Base-by-base conservation (phyloP, 2,797 vertebrate species). In the Enteromius mattozi region DNA sequence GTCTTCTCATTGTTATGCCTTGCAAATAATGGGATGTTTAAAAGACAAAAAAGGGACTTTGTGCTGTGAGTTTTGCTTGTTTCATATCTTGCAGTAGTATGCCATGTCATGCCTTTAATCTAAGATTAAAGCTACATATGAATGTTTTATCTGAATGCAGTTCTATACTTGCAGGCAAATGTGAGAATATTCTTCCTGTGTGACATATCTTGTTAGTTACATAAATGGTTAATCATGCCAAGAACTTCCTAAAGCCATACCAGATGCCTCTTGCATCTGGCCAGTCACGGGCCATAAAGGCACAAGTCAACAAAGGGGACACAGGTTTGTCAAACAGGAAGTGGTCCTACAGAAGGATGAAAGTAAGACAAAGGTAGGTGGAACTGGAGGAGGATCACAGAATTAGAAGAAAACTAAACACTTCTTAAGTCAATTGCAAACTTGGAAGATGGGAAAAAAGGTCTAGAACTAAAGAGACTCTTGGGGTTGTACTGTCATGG, bases 1-100 rank as follows among this genome's bases (percentile, higher is more conserved):
- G 96, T 99, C 93, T 99, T 99, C 88, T 98, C 96, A 0, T 97
- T 95, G 93, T 98, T 99, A 92, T 98, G 97, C 97, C 97, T 96
- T 91, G 88, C 45, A 78, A 56, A 59, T 78, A 86, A 86, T 81
- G 85, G 0, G 74, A 80, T 51, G 14, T 77, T 56, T 27, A 17
- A 35, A 6, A 82, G 2, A 59, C 51, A 27, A 61, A n/a, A n/a
- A 13, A 66, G 1, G 3, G 30, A 27, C 61, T 65, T 40, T 74
- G 16, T n/a, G 10, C 17, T 21, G 5, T 78, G 24, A 78, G 9
- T 24, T 45, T 45, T 45, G 10, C 42, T 45, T 45, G 42, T 13
- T 45, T 45, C 42, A 45, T 45, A 13, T 42, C 14, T 63, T 49
- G 37, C 27, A 61, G 7, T 47, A 59, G 54, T 74, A 35, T 74